Evolutionary conservation across 2,888 invertebrate genomes (phyloP).

Genomic region (Muscina levida): DNA sequence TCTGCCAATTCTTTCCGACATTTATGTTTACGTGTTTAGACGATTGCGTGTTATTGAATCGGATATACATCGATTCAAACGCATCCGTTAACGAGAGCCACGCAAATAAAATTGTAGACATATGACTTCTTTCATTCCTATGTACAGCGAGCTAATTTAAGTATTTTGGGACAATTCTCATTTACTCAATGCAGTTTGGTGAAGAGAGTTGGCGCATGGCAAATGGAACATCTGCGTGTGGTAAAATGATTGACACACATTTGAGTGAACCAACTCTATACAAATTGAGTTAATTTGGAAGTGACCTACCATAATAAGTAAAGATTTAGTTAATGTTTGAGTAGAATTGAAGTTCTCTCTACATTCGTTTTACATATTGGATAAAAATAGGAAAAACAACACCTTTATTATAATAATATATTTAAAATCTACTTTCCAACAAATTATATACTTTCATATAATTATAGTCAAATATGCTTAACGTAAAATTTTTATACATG

Average conservation of each 20-base stretch:
- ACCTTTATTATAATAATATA: too few species aligned
- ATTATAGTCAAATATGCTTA: slow-evolving; percentile 5
- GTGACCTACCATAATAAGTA: slow-evolving; percentile 53
- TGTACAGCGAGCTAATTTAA: slow-evolving; percentile 39
- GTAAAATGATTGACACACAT: background rate
- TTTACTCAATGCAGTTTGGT: slow-evolving; percentile 25
- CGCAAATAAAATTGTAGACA: slow-evolving; percentile 9
- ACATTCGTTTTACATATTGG: too few species aligned
- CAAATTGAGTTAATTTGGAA: slow-evolving; percentile 39
- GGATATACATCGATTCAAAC: too few species aligned
- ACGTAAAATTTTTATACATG: too few species aligned
- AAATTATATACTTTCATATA: too few species aligned
- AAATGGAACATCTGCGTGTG: background rate
- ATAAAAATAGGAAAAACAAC: too few species aligned
- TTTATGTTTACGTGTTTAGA: too few species aligned
- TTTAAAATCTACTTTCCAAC: too few species aligned
- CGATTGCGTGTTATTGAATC: too few species aligned
- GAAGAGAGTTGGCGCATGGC: slow-evolving; percentile 53
- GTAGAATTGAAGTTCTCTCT: background rate
- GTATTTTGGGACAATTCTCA: slow-evolving; percentile 50
- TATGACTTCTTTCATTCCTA: background rate
- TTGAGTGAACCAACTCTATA: background rate
- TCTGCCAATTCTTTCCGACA: too few species aligned
- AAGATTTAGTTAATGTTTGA: slow-evolving; percentile 20
- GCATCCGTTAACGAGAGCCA: background rate